Evolutionary conservation across 2,888 invertebrate species (phyloP), one percentile per base, ranked within the genome.

Genomic region (Noctua comes): DNA sequence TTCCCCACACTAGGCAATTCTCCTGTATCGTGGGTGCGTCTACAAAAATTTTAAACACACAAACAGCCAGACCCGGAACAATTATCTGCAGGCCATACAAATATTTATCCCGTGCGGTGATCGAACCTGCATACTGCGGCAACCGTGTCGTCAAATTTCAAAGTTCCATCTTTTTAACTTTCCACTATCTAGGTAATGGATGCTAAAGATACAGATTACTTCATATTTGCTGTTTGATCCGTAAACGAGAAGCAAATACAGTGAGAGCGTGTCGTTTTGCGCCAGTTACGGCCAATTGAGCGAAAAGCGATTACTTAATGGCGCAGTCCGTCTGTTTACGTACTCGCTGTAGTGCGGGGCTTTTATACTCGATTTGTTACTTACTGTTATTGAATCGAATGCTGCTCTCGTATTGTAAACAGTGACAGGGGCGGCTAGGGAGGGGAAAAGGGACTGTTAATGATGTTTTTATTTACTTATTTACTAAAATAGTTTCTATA

Each of bases 261-360:
- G 80, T 65, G 85, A 88, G 89, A 88, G 87, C 87, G 85, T 83
- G 75, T 80, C 85, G 85, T 79, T 85, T 77, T 85, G 89, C 83
- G 77, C 81, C 69, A 88, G 76, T 77, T 88, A 83, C 69, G 77
- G 65, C 79, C 88, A 88, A 88, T 88, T 88, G 83, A 72, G 79
- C 83, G 85, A 77, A 77, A 83, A 82, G 80, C 76, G 79, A 79
- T 88, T 87, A 88, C 85, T 87, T 85, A 83, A 85, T 76, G 84
- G 87, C 51, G 36, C 77, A 59, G 80, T 24, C 80, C 77, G 73
- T 75, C 80, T 86, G 84, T 85, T 80, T 87, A 68, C 72, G 69
- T 80, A 84, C 75, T 74, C 80, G 71, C 46, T 57, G 76, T 83
- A 79, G 79, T 79, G 62, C 64, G 64, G 27, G 79, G 64, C 57